These are phyloP conservation scores for Metridium senile DNA, from an alignment of 92 coral and sea anemone species.

Conservation along the genomic window DNA sequence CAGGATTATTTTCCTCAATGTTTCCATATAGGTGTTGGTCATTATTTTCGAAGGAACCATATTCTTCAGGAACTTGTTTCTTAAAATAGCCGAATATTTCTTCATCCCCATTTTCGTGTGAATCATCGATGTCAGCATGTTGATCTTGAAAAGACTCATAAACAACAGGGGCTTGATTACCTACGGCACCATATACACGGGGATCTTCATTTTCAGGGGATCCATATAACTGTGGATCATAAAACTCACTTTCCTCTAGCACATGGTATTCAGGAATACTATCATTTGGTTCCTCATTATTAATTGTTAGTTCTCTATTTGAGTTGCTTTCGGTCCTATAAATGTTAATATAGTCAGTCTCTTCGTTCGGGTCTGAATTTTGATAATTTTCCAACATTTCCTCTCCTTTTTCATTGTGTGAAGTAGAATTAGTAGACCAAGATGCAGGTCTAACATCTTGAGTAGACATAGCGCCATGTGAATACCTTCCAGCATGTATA, in stretches of 20 bases:
- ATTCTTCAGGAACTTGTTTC: background rate
- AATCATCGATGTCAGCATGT: background rate
- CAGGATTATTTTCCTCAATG: background rate
- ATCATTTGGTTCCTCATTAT: background rate
- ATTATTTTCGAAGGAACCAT: background rate
- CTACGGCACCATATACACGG: background rate
- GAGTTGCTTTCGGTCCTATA: background rate
- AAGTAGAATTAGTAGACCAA: no score
- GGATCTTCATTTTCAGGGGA: background rate
- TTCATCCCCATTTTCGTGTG: background rate
- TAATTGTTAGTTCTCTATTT: background rate
- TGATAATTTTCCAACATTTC: background rate
- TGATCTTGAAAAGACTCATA: background rate
- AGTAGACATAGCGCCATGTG: no score
- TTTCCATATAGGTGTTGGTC: no score
- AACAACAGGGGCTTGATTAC: background rate
- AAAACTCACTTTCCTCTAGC: background rate
- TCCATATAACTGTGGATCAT: background rate
- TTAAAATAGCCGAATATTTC: background rate
- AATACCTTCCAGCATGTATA: background rate
- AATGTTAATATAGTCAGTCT: background rate
- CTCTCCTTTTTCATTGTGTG: no score
- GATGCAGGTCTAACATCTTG: no score
- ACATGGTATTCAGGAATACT: background rate
- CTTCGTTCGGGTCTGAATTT: background rate